Evolutionary conservation across 2,113 vertebrate genomes (phyloP), one percentile per base, ranked within the genome.

Genomic region (Charina bottae): DNA sequence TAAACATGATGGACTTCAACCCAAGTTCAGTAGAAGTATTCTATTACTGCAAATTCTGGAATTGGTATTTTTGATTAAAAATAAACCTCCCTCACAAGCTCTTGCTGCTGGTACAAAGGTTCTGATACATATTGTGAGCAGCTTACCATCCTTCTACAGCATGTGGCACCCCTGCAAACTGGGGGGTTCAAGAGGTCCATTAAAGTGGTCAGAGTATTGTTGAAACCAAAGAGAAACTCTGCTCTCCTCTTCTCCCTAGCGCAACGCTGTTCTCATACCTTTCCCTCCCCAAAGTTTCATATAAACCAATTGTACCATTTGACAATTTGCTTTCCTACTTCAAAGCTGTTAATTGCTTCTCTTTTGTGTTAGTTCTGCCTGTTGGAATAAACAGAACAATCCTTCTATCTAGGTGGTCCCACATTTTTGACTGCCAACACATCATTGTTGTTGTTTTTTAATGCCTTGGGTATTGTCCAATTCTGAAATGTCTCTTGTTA

Each of bases 251-350:
- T n/a, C 53, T 60, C 72, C 64, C 59, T 23, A 13, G 0, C 92
- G 46, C 78, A 84, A 93, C 26, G 90, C 37, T 92, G 86, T 62
- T 83, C 94, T 42, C 23, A 72, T 19, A 58, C 55, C 8, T 84
- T 2, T 83, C 88, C 15, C 92, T 49, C 88, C 62, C 28, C 78
- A 56, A 90, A 78, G 89, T 59, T 90, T 46, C 85, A 91, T 4
- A 42, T 92, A 88, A 37, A 93, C 92, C 94, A 83, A 89, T 89
- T 90, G 89, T 93, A 8, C n/a, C 15, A 56, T 89, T 83, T 95
- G 60, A 92, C 83, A 94, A 33, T 86, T 93, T 88, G 72, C 78
- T 88, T 87, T 93, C 93, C 92, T 94, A 13, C 68, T 55, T 88
- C 64, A 90, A 89, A 92, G 49, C 46, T 55, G 54, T 42, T 64